Conservation (phyloP, 1,140 invertebrate genomes). For the Cheumatopsyche charites region DNA sequence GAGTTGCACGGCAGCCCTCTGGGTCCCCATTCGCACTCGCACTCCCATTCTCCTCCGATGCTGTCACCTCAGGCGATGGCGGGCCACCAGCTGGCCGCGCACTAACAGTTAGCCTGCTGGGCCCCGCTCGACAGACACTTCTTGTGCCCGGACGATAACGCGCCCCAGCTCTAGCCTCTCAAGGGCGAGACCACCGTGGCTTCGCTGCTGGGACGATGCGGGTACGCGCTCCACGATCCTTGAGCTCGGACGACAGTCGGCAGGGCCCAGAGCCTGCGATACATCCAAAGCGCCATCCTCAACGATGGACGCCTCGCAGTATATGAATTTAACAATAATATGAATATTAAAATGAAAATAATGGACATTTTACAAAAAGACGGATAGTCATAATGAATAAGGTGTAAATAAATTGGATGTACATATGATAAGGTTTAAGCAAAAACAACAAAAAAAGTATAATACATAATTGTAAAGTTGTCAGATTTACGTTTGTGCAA, state of each 20-base stretch:
- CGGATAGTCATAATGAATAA: slow-evolving; percentile 46
- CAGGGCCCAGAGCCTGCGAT: slow-evolving; percentile 40
- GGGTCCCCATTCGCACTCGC: slow-evolving; percentile 77
- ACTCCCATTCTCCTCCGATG: slow-evolving; percentile 77
- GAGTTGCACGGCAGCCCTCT: slow-evolving; percentile 83
- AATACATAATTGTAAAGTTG: slow-evolving; percentile 46
- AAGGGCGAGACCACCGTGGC: slow-evolving; percentile 33
- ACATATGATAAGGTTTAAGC: slow-evolving; percentile 39
- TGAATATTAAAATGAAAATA: background rate
- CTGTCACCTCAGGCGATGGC: slow-evolving; percentile 75
- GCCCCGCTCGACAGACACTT: slow-evolving; percentile 60
- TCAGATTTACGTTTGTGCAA: slow-evolving; percentile 47
- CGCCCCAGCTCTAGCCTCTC: slow-evolving; percentile 56
- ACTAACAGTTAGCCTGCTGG: slow-evolving; percentile 82
- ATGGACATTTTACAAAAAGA: slow-evolving; percentile 46
- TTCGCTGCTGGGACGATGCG: slow-evolving; percentile 39
- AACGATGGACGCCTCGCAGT: too few species aligned
- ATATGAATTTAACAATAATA: background rate
- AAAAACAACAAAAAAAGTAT: slow-evolving; percentile 5
- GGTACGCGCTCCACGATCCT: background rate
- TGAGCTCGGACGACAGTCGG: background rate
- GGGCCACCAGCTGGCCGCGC: slow-evolving; percentile 81
- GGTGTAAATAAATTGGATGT: slow-evolving; percentile 46
- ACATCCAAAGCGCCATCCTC: background rate
- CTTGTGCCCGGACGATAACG: slow-evolving; percentile 52